Evolutionary conservation across 2,888 invertebrate species (phyloP), one percentile per base, ranked within the genome.

Genomic region (Salticus scenicus): DNA sequence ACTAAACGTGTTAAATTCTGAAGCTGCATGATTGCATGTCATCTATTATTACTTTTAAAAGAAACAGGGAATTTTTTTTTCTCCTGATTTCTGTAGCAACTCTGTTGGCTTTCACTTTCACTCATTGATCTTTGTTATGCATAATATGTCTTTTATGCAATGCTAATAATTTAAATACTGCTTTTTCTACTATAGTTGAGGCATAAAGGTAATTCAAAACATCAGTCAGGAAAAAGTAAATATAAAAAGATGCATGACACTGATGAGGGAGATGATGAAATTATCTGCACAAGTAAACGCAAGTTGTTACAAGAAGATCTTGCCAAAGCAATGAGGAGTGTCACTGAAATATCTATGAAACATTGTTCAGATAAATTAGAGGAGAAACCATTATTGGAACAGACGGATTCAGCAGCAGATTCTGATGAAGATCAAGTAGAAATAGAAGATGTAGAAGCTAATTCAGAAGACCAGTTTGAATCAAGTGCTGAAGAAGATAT

Each of bases 261-360:
- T 7, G 57, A 78, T 20, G 78, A n/a, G n/a, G n/a, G n/a, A n/a
- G n/a, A 78, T n/a, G 28, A 42, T 20, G 64, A 75, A 14, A 8
- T 24, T 5, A 24, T 57, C 5, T 24, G 24, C 30, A 20, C 42
- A 41, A 10, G 20, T 7, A n/a, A 66, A 24, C 24, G 17, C 33
- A 51, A 51, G 0, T 10, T 12, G 1, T 30, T 78, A 20, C 71
- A 78, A 42, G 78, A 78, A 8, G 78, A 78, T 41, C 71, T 78
- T 5, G 31, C 78, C 24, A 57, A 57, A 57, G 57, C 57, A 20
- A 57, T 57, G 57, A 2, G 20, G 4, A 57, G 57, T 57, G 57
- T 24, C 24, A 24, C 57, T 7, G 1, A 57, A 24, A 24, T 57
- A 24, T 57, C 57, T 1, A 57, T 57, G 57, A 57, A 57, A 24